Evolutionary conservation across 2,113 vertebrate genomes (phyloP), one percentile per base, ranked within the genome.

Genomic region (Holacanthus passer): DNA sequence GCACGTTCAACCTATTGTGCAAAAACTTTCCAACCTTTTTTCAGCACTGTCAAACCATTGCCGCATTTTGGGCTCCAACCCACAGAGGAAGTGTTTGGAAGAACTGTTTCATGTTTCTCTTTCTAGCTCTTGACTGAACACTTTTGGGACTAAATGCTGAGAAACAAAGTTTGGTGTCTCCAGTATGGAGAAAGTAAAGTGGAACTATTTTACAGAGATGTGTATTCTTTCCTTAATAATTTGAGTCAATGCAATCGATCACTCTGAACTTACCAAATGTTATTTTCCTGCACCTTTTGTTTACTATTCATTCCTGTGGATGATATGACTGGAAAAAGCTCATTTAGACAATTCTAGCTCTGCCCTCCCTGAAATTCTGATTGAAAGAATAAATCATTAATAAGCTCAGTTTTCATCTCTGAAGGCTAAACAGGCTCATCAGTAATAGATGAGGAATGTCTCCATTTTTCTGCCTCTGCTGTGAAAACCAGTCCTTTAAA

Each of bases 401-500:
- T 83, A 52, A 74, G 66, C 37, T 47, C 60, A 60, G 14, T 45
- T 84, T 86, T 77, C 53, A 81, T 88, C 60, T 70, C 16, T 52
- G 43, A 31, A 82, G 62, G 32, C 74, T 59, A 77, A 86, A 81
- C 72, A 58, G 69, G 65, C 79, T 76, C 81, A 83, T 89, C 65
- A 80, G 76, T 85, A 82, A 84, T 77, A 22, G 32, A 89, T 86
- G 63, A 84, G 32, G 83, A 74, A 80, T 56, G 37, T 56, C 35
- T 87, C 39, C 5, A 52, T 78, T 79, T 62, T 65, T 78, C 56
- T 70, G 27, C 47, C 1, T 20, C 65, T 11, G 56, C 63, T 83
- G 37, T 53, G 43, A 65, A 55, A 83, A 62, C 9, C 59, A 22
- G 32, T 48, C 29, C 39, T 81, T 84, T 75, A 74, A 89, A 91